Conservation (phyloP, 1,140 invertebrate genomes). For the Neotoxoptera formosana region DNA sequence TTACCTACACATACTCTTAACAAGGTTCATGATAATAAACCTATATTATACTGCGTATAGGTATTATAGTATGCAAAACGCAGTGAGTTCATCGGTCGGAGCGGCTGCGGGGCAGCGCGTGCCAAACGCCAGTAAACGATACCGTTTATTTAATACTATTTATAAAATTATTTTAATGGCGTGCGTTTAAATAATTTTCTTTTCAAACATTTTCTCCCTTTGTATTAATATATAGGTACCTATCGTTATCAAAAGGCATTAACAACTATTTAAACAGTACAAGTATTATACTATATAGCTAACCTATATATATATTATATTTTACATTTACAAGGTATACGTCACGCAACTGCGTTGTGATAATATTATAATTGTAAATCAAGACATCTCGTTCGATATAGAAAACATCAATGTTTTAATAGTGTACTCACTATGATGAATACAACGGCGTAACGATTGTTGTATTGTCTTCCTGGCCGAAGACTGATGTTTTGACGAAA, state of each 20-base stretch:
- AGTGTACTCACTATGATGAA: not conserved
- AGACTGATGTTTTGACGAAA: not conserved
- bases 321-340: not conserved
- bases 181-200: not conserved
- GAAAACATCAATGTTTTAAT: not conserved
- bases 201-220: not conserved
- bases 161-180: not conserved
- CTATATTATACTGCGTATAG: not conserved
- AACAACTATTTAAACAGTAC: not conserved
- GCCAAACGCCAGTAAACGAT: not conserved
- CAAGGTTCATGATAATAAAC: not conserved
- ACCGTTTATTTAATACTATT: slow-evolving; percentile 1
- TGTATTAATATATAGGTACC: not conserved
- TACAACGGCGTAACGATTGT: not conserved
- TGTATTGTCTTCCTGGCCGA: not conserved
- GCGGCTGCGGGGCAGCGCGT: not conserved
- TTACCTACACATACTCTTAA: too few species aligned
- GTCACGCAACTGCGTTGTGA: not conserved
- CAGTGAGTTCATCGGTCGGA: not conserved
- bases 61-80: not conserved
- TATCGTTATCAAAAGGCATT: not conserved
- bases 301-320: not conserved
- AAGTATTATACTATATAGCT: not conserved
- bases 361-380: not conserved
- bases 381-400: not conserved